phyloP scores from a whole-genome alignment of 1,140 invertebrate species.

The Steinernema feltiae region DNA sequence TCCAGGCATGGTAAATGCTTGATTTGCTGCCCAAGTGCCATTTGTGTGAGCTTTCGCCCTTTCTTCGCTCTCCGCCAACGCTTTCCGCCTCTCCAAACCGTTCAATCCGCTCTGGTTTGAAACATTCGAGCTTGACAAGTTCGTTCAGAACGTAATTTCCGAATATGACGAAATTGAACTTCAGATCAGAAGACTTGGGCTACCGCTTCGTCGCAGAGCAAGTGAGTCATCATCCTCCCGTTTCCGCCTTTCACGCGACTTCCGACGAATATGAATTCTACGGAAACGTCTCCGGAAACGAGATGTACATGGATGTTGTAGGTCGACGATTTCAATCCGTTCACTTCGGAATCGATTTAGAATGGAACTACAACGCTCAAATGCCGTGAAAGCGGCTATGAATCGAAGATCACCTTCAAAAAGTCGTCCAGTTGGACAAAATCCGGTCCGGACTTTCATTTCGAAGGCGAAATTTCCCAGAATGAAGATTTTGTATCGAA shows the following conservation, averaged over 20 bases:
- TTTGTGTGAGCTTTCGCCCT: constrained; percentile 81
- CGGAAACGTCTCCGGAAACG: constrained; percentile 78
- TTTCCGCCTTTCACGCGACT: constrained; percentile 87
- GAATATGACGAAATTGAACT: no score
- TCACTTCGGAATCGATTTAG: not conserved
- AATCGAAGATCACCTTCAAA: constrained; percentile 33
- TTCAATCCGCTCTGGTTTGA: constrained; percentile 92
- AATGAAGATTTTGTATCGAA: constrained; percentile 70
- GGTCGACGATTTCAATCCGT: not conserved
- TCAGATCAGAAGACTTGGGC: constrained; percentile 58
- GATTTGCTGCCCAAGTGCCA: no score
- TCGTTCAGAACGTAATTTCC: no score
- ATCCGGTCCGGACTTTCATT: constrained; percentile 61
- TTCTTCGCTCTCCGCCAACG: constrained; percentile 83
- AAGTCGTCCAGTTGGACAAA: constrained; percentile 27
- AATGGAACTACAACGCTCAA: constrained; percentile 19
- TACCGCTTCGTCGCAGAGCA: constrained; percentile 73
- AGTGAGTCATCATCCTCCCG: constrained; percentile 93
- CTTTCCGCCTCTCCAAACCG: constrained; percentile 84
- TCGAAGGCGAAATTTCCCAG: constrained; percentile 83
- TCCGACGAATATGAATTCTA: constrained; percentile 77
- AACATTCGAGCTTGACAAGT: constrained; percentile 81
- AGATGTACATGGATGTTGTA: constrained; percentile 96
- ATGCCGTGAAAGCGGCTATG: constrained; percentile 20
- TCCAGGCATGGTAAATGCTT: no score